Evolutionary conservation across 1,140 invertebrate species (phyloP), one percentile per base, ranked within the genome.

Genomic region (Papilio aristodemus): DNA sequence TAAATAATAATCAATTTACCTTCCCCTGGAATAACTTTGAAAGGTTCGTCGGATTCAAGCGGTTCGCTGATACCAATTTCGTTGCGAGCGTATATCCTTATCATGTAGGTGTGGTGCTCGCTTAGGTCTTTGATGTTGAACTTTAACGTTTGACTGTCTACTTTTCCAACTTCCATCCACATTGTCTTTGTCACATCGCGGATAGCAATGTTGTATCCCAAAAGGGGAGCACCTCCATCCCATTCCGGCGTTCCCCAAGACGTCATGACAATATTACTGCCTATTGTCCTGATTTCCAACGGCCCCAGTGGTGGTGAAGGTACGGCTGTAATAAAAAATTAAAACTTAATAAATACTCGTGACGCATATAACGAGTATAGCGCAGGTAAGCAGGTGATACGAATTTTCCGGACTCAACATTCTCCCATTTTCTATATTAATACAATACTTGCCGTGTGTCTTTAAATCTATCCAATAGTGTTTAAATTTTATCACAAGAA

Each of bases 41-140:
- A 96, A 1, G 97, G 95, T 84, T 99, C 97, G 77, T 98, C 97
- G 19, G 97, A 97, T 92, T 98, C 97, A 62, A 98, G 92, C 27
- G 98, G 97, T 81, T 99, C 97, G 88, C 98, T 98, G 50, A 97
- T 90, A 50, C 99, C 99, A 71, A 99, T 95, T 92, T 99, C 97
- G 91, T 99, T 99, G 80, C 95, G 94, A 13, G 98, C 98, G 85
- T 96, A 97, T 78, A 98, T 97, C 78, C 97, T 93, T 63, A 99
- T 94, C 83, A 96, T 93, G 83, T 98, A 98, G 78, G 97, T 95
- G 81, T 98, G 96, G 79, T 95, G 95, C 85, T 98, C 97, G 87
- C 96, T 96, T 63, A 98, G 90, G 82, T 98, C 97, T 81, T 95
- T 94, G 57, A 98, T 96, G 70, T 95, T 96, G 78, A 97, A 94